Percentiles rank a stretch among this genome's conserved stretches.
Conservation (phyloP, 1,140 invertebrate genomes). For the Pygmarrhopalites habei region DNA sequence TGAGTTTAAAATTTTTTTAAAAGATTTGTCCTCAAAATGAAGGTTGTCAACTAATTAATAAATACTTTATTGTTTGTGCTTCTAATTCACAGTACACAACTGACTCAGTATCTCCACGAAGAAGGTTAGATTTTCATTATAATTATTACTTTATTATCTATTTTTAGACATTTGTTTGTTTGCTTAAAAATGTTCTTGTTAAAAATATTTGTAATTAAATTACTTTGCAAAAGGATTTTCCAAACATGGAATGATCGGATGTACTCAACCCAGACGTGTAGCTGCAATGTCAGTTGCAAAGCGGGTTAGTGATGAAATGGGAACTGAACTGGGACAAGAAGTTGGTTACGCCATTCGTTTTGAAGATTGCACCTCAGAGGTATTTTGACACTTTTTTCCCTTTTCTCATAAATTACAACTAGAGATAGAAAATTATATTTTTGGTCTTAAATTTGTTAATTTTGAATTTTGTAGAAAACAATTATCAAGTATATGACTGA, state of each 20-base stretch:
- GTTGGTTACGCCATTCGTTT: constrained; percentile 99
- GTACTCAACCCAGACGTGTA: constrained; percentile 86
- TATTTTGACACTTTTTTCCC: constrained; percentile 38
- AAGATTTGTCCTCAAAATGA: too few species aligned
- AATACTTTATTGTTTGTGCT: too few species aligned
- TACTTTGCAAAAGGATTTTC: constrained; percentile 56
- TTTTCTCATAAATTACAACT: neutral
- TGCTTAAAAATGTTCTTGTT: too few species aligned
- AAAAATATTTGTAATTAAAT: neutral
- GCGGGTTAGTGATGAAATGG: constrained; percentile 97
- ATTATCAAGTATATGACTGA: constrained; percentile 99
- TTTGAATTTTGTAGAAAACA: constrained; percentile 55
- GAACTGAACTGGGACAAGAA: constrained; percentile 76
- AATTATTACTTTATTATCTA: too few species aligned
- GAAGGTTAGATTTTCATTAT: constrained; percentile 59
- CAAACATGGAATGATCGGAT: constrained; percentile 86
- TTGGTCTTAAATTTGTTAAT: neutral
- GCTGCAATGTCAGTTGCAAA: constrained; percentile 99
- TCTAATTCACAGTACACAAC: too few species aligned
- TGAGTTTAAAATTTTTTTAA: too few species aligned
- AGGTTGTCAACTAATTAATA: too few species aligned
- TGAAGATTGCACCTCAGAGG: constrained; percentile 95
- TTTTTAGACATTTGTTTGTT: too few species aligned
- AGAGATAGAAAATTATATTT: too few species aligned
- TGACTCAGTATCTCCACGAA: constrained; percentile 98